Base-by-base conservation (phyloP, 2,888 invertebrate genomes). In the Pardosa pseudoannulata region DNA sequence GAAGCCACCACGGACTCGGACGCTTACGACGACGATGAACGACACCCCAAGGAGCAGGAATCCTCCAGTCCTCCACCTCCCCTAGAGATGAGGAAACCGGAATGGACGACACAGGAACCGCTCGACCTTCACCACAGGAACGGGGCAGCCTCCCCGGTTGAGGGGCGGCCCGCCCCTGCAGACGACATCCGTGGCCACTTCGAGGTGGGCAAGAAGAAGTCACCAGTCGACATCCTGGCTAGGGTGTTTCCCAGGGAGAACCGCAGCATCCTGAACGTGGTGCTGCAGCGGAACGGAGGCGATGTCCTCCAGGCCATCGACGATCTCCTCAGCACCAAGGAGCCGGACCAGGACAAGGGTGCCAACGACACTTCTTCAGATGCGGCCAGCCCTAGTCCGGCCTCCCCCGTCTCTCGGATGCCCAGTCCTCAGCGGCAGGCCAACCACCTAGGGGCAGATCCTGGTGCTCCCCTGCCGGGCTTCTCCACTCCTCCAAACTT, bases 271-370 rank as follows among this genome's bases (percentile, higher is more conserved):
- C 96, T 98, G 0, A 97, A 98, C 91, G 94, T 95, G 2, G 94
- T 96, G 65, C 93, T 98, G 27, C 95, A 96, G 89, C 94, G 96
- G 87, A 96, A 95, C 91, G 94, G 96, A 91, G 97, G 97, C 0
- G 97, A 98, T 91, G 96, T 97, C 0, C 94, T 98, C 0, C 95
- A 96, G 89, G 97, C 98, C 0, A 98, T 98, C 94, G 98, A 98
- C 91, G 94, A 96, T 91, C 95, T 98, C 93, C 89, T 92, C 16
- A 83, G 79, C 32, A 79, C 78, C n/a, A 85, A 75, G n/a, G 83
- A 85, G 27, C 82, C 82, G 0, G 81, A 81, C 16, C 27, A 62
- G 0, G 88, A 82, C 16, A 82, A 73, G n/a, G 39, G 74, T 9
- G 50, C 27, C 16, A 79, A 70, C 36, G 79, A 75, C 13, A 75